phyloP scores from a whole-genome alignment of 2,888 invertebrate genomes.

The Kryphioiulus occultus region DNA sequence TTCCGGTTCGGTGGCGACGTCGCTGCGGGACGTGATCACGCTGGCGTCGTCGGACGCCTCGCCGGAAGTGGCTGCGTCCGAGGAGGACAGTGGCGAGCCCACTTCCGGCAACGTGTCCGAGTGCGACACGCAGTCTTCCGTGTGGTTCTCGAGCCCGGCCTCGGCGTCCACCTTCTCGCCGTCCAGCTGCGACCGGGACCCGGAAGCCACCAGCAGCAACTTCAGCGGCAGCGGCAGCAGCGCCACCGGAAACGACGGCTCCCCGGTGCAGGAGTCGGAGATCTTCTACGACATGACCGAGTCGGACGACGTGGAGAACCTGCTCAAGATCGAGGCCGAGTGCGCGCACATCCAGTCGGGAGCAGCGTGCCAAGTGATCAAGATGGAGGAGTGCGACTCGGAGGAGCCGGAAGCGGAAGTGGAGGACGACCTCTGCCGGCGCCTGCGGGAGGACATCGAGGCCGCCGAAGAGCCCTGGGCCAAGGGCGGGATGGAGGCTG shows the following conservation, averaged over 20 bases:
- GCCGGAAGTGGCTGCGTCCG: conserved; percentile 18
- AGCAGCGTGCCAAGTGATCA: conserved; percentile 46
- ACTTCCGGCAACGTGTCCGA: conserved; percentile 47
- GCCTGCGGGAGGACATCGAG: not conserved
- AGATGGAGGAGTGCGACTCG: conserved; percentile 50
- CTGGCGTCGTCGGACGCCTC: conserved; percentile 55
- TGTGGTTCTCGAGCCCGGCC: conserved; percentile 49
- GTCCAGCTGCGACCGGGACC: conserved; percentile 22
- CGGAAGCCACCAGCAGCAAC: conserved; percentile 44
- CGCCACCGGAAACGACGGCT: conserved; percentile 41
- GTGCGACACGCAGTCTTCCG: conserved; percentile 51
- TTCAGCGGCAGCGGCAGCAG: not conserved
- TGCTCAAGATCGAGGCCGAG: conserved; percentile 66
- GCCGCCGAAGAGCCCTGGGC: not conserved
- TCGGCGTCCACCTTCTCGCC: conserved; percentile 49
- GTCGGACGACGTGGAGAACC: conserved; percentile 60
- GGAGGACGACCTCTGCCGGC: not conserved
- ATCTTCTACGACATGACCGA: conserved; percentile 28
- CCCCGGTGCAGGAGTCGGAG: conserved; percentile 49
- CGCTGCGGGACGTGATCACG: conserved; percentile 55
- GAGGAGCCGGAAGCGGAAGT: conserved; percentile 51
- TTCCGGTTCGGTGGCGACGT: conserved; percentile 54
- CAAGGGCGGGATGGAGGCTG: not conserved
- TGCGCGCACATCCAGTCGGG: conserved; percentile 64
- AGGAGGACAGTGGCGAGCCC: conserved; percentile 2